A percentile compares a stretch with the other conserved stretches of the same genome.
Conservation (phyloP, 2,113 vertebrate genomes). For the Pollimyrus isidori region DNA sequence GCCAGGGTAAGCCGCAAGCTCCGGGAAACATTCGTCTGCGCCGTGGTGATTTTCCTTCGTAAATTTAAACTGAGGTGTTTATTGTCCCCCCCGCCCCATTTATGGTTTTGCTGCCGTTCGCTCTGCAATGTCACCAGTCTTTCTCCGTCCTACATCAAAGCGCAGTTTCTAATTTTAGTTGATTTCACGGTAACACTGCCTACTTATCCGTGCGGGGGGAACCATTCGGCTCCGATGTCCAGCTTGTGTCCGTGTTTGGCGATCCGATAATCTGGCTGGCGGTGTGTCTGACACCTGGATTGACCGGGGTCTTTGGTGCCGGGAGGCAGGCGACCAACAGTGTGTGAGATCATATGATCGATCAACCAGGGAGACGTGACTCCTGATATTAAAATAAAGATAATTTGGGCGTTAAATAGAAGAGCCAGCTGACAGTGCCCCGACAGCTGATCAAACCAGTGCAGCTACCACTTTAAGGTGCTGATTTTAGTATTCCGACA, state of each 20-base stretch:
- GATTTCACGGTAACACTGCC: neutral
- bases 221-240: neutral
- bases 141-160: neutral
- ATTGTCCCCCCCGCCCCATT: constrained; percentile 5
- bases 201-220: neutral
- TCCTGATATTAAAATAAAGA: neutral
- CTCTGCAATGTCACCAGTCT: constrained; percentile 12
- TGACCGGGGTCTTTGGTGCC: neutral
- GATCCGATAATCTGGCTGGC: neutral
- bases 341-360: neutral
- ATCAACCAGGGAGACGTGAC: neutral
- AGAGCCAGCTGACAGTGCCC: neutral
- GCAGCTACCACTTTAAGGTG: neutral
- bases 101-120: constrained; percentile 29
- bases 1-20: constrained; percentile 73
- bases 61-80: neutral
- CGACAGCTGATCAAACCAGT: neutral
- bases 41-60: neutral
- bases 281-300: neutral
- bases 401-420: neutral
- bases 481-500: neutral
- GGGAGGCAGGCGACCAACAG: neutral
- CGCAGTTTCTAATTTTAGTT: neutral
- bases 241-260: neutral
- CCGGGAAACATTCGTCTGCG: neutral